Percentiles rank a stretch among this genome's conserved stretches.
Evolutionary conservation across 1,140 invertebrate species (phyloP).

Genomic region (Apocrypta bakeri): DNA sequence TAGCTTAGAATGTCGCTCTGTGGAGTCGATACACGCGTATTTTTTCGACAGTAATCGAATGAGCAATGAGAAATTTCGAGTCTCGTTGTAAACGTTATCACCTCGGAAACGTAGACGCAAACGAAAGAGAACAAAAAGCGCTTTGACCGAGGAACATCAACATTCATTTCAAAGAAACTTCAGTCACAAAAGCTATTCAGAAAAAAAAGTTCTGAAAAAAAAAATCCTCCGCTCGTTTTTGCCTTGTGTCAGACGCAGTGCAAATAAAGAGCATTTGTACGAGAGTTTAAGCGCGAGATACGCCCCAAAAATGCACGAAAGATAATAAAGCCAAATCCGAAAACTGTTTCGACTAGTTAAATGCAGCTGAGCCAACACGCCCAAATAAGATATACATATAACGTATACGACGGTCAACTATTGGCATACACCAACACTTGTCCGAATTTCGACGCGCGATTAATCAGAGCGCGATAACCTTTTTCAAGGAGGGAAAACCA

Average conservation of each 20-base stretch:
- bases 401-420: neutral
- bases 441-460: neutral
- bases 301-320: neutral
- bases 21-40: no score
- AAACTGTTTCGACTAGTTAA: conserved; percentile 17
- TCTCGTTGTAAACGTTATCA: no score
- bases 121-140: no score
- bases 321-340: neutral
- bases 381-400: neutral
- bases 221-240: no score
- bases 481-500: conserved; percentile 36
- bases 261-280: no score
- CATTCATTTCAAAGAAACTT: neutral
- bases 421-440: conserved; percentile 35
- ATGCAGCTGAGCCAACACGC: conserved; percentile 13
- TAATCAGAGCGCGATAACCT: neutral
- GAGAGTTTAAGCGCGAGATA: neutral
- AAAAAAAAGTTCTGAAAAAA: no score
- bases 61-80: no score
- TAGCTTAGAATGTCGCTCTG: neutral
- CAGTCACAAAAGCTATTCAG: neutral
- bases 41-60: no score
- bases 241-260: no score
- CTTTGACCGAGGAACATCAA: no score
- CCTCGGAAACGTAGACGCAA: no score